These are phyloP conservation scores for Galleria mellonella DNA, from an alignment of 1,140 invertebrate species.

Conservation along the genomic window DNA sequence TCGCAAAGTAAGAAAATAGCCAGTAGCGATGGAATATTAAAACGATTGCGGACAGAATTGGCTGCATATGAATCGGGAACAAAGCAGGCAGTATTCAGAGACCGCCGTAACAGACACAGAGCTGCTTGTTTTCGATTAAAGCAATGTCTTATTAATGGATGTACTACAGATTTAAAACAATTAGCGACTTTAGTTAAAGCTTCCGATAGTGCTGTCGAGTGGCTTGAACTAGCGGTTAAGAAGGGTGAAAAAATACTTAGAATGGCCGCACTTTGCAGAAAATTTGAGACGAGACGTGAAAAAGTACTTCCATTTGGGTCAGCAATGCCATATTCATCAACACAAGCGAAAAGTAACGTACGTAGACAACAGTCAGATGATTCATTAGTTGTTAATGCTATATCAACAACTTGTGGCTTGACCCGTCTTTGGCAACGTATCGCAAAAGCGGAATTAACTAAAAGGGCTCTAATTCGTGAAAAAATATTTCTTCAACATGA, in stretches of 20 bases:
- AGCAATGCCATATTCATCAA: conserved; percentile 62
- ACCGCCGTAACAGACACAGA: conserved; percentile 52
- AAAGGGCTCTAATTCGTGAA: conserved; percentile 45
- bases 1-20: conserved; percentile 59
- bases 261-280: conserved; percentile 72
- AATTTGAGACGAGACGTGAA: conserved; percentile 76
- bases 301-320: conserved; percentile 74
- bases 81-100: conserved; percentile 59
- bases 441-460: conserved; percentile 48
- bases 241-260: conserved; percentile 74
- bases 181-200: conserved; percentile 37
- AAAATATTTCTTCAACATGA: conserved; percentile 48
- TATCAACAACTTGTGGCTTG: conserved; percentile 40
- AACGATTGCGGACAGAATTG: conserved; percentile 43
- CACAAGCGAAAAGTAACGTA: conserved; percentile 25
- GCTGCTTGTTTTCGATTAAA: conserved; percentile 49
- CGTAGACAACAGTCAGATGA: conserved; percentile 39
- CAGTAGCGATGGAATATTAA: conserved; percentile 49
- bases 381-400: conserved; percentile 43
- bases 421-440: conserved; percentile 57
- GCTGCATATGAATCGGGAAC: conserved; percentile 59
- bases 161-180: conserved; percentile 34
- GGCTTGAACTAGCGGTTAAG: conserved; percentile 38
- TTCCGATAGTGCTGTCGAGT: conserved; percentile 44
- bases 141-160: conserved; percentile 34